Evolutionary conservation across 1,140 invertebrate genomes (phyloP).

Genomic region (Eumaeus atala): DNA sequence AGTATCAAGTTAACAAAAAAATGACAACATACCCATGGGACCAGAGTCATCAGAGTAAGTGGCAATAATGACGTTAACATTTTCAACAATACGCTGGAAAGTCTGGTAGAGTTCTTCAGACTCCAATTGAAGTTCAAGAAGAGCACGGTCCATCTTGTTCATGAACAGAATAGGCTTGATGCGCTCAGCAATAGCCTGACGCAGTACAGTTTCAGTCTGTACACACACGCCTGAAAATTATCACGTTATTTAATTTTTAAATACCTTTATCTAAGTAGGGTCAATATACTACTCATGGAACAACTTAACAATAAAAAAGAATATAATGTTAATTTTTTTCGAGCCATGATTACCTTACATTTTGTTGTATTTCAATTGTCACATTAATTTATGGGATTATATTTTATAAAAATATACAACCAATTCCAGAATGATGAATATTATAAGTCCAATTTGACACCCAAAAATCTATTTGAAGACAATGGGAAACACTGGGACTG

Average conservation of each 20-base stretch:
- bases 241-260: background rate
- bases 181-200: conserved; percentile 98
- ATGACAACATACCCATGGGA: conserved; percentile 88
- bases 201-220: conserved; percentile 98
- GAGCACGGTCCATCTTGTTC: conserved; percentile 99
- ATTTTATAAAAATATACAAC: conserved; percentile 24
- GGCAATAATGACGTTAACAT: conserved; percentile 99
- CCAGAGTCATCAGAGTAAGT: conserved; percentile 98
- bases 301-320: no score
- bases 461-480: conserved; percentile 31
- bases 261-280: no score
- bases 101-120: conserved; percentile 99
- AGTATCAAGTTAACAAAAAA: conserved; percentile 3
- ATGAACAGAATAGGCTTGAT: conserved; percentile 99
- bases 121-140: conserved; percentile 95
- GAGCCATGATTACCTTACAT: background rate
- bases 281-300: no score
- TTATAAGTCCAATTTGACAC: conserved; percentile 40
- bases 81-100: conserved; percentile 99
- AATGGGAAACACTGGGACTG: conserved; percentile 47
- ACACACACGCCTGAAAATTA: conserved; percentile 93
- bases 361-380: conserved; percentile 15
- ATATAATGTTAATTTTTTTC: no score
- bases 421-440: conserved; percentile 36
- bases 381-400: conserved; percentile 31